Conservation (phyloP, 1,140 invertebrate genomes). For the Drosophila tani region DNA sequence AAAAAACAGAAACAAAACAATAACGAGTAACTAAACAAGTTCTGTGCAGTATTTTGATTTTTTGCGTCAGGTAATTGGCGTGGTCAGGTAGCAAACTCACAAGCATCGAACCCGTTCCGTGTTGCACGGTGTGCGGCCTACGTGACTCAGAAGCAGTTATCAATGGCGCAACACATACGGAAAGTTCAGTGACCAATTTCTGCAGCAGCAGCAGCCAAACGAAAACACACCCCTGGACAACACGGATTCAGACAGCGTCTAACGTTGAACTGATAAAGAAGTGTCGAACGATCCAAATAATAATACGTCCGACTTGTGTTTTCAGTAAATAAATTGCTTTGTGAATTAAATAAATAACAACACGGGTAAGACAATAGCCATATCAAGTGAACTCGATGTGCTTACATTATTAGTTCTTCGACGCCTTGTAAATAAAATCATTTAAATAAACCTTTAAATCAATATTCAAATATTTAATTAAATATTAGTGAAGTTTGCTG, state of each 20-base stretch:
- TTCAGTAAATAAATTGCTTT: slow-evolving; percentile 8
- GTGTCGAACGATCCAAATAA: slow-evolving; percentile 18
- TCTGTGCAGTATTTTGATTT: not conserved
- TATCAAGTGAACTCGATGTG: not conserved
- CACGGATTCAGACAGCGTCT: slow-evolving; percentile 22
- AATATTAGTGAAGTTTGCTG: no score
- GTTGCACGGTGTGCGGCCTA: slow-evolving; percentile 78
- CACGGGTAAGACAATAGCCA: slow-evolving; percentile 20
- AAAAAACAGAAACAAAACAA: not conserved
- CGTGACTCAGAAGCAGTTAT: slow-evolving; percentile 83
- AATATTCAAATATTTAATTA: not conserved
- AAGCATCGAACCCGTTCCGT: slow-evolving; percentile 24
- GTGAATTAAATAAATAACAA: slow-evolving; percentile 13
- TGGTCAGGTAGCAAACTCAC: slow-evolving; percentile 10
- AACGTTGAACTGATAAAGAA: slow-evolving; percentile 40
- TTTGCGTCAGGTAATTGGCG: not conserved
- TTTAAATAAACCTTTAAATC: not conserved
- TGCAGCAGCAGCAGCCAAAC: slow-evolving; percentile 46
- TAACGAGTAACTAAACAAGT: not conserved
- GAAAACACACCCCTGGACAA: slow-evolving; percentile 28
- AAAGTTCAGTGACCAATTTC: slow-evolving; percentile 76
- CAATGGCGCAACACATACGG: slow-evolving; percentile 77
- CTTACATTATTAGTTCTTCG: not conserved
- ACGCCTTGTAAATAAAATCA: not conserved
- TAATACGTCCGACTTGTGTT: not conserved